A percentile compares a stretch with the other conserved stretches of the same genome.
Conservation (phyloP, 2,113 vertebrate genomes). For the Notiomystis cincta region DNA sequence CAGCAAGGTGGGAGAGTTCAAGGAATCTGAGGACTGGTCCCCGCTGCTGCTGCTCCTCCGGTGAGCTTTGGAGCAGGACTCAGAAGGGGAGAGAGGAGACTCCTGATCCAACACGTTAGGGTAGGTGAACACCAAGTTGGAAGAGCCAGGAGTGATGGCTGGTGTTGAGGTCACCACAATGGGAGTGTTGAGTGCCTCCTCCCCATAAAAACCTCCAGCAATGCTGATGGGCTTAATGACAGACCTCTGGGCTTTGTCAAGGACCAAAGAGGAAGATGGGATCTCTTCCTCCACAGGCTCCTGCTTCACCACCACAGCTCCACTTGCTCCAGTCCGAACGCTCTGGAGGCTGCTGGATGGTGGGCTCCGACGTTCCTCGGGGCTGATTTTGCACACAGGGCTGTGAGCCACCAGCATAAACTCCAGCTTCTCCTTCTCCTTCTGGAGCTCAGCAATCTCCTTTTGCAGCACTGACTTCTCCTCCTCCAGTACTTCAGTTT, state of each 20-base stretch:
- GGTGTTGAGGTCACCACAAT: constrained; percentile 95
- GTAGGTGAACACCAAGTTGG: constrained; percentile 97
- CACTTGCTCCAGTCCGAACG: constrained; percentile 49
- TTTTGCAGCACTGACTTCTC: constrained; percentile 96
- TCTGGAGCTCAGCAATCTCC: constrained; percentile 92
- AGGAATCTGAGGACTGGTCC: constrained; percentile 98
- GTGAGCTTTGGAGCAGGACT: constrained; percentile 98
- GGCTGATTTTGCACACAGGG: constrained; percentile 91
- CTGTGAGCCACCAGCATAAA: constrained; percentile 98
- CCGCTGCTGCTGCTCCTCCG: constrained; percentile 98
- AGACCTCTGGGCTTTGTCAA: constrained; percentile 85
- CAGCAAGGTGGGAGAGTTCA: constrained; percentile 97
- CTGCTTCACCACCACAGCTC: constrained; percentile 87
- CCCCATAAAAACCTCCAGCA: constrained; percentile 85
- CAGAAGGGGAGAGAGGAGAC: constrained; percentile 90
- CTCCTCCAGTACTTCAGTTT: constrained; percentile 95
- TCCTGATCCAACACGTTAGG: constrained; percentile 95
- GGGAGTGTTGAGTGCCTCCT: constrained; percentile 96
- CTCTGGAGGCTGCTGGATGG: constrained; percentile 79
- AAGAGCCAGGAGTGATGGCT: constrained; percentile 87
- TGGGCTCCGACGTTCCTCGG: constrained; percentile 81
- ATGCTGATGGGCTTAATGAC: constrained; percentile 98
- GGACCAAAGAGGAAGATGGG: constrained; percentile 65
- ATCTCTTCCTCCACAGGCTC: constrained; percentile 86
- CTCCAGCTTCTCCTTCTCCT: constrained; percentile 98